Evolutionary conservation across 2,797 vertebrate species (phyloP), one percentile per base, ranked within the genome.

Genomic region (Channallabes apus): DNA sequence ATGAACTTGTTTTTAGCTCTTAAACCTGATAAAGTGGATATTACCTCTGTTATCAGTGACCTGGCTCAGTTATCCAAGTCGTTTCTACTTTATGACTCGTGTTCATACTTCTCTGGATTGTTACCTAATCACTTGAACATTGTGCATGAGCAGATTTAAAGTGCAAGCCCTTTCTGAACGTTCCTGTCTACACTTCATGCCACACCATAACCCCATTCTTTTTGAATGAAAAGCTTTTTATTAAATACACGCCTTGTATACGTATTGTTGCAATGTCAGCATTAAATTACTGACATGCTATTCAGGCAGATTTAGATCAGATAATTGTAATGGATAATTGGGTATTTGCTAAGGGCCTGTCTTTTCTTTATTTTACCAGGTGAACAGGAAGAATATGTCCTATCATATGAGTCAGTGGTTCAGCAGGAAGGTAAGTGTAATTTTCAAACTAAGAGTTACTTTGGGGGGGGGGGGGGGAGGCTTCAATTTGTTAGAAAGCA

Each of bases 361-460:
- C 29, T 84, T 56, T 73, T 88, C 67, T 81, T 54, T 79, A 54
- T 41, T 86, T n/a, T 24, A 4, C 5, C 83, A 96, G 96, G 95
- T 93, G 94, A 95, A 89, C 96, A 95, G 91, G 94, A 96, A 90
- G 95, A 95, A n/a, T 95, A 95, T 32, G 94, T 97, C 83, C 91
- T 97, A 68, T 96, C 95, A 27, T 96, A 96, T 58, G 96, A 96
- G 90, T 93, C 93, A 2, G 94, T 96, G 88, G 93, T 93, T 88
- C 95, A 96, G 83, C 96, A 96, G 91, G 96, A 96, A 96, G 95
- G 96, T 96, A 92, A 92, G 95, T 35, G 24, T 85, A 51, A 12
- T 51, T 51, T 51, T 51, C 46, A 51, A 51, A 51, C 46, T 51
- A 51, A 51, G 46, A 51, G 46, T 51, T 51, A 12, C 46, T 51